Evolutionary conservation across 2,797 vertebrate species (phyloP), one percentile per base, ranked within the genome.

Genomic region (Cossypha heuglini): DNA sequence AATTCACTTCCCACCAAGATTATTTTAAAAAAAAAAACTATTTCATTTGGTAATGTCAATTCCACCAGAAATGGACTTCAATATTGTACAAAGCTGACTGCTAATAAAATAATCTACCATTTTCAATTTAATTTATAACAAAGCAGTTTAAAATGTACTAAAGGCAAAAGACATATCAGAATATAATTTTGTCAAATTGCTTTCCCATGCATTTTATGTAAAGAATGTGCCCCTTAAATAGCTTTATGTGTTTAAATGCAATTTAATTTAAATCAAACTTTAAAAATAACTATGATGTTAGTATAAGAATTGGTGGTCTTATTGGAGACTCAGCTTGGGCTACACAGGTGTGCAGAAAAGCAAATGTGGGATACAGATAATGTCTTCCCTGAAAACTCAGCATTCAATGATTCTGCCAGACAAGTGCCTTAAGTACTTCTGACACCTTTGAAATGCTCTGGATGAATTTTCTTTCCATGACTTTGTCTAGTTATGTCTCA

Each of bases 111-210:
- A 33, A 81, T 18, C 17, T 40, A 28, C 33, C 22, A 20, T 45
- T 88, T 91, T 64, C 24, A 55, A 75, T 91, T 64, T 40, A 17
- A 58, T 54, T 93, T 68, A 45, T 42, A 91, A 59, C 13, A 61
- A 8, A 86, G 13, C 7, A 48, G 13, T 61, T 54, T 54, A 76
- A 79, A 85, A 62, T 4, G 15, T 16, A 78, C 20, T 35, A 81
- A 64, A 86, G 29, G 48, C 25, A 80, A 78, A 71, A 52, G 25
- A 69, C 26, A 63, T 55, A 48, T 5, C 38, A 68, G 28, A 72
- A 59, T 17, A 68, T 63, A 28, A 83, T 51, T 40, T 28, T 26
- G 54, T 71, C 45, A 81, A 78, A 91, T 64, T 72, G 35, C 35
- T 40, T 81, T 59, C 31, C 16, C 28, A 43, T 45, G 28, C 9